Evolutionary conservation across 2,113 vertebrate species (phyloP), one percentile per base, ranked within the genome.

Genomic region (Notarius lentiginosus): DNA sequence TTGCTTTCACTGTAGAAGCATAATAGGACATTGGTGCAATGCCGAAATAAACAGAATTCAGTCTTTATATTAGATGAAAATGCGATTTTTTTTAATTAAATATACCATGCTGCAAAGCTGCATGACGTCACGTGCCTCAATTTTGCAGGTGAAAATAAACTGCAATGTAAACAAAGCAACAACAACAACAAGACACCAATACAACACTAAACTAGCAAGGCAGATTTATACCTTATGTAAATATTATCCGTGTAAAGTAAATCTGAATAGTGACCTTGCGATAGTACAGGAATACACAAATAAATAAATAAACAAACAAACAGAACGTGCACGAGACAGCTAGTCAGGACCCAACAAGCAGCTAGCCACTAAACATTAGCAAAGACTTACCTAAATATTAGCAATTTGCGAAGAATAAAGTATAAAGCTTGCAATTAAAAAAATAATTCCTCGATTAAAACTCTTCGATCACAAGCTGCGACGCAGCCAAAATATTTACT

Each of bases 351-450:
- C 9, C 51, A 56, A 4, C 20, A 10, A 51, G 20, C 41, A 14
- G 22, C 15, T 56, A 7, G 2, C n/a, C 41, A 17, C 17, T 18
- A 27, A 56, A 30, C 10, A 76, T 76, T 55, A 58, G 27, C 17
- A 12, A 10, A 53, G 65, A 89, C 94, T 93, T 53, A 95, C 94
- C 94, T 92, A 87, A 88, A 65, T 79, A 85, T 61, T 1, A 88
- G 18, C 58, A 87, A 60, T 15, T 4, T 55, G 51, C 76, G 2
- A 82, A 8, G 15, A n/a, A 0, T 68, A 7, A 80, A 27, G 15
- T 60, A 30, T 56, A 30, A 18, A 5, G 22, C 30, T 8, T 30
- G 20, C 24, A 22, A 41, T 41, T 53, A 4, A 72, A 41, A 72
- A 7, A 66, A 27, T 30, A 14, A 14, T 8, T 41, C 20, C 5